These are phyloP conservation scores for Smithornis capensis DNA, from an alignment of 2,113 vertebrate genomes.

Conservation along the genomic window DNA sequence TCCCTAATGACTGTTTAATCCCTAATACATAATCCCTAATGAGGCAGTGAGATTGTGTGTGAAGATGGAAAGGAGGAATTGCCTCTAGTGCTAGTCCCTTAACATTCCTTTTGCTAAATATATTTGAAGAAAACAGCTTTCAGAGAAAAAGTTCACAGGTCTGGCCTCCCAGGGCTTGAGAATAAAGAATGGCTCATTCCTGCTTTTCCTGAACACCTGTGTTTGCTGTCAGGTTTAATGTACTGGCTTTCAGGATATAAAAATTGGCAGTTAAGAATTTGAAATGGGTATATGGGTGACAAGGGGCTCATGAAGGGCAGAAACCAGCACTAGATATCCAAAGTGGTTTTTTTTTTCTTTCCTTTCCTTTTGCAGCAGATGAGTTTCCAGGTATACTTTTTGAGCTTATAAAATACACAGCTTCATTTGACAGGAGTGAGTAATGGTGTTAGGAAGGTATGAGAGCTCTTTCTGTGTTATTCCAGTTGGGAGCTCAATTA, in stretches of 20 bases:
- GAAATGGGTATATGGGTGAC: neutral
- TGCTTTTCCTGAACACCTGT: neutral
- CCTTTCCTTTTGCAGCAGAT: neutral
- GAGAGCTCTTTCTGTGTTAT: neutral
- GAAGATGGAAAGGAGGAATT: neutral
- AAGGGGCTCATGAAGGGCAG: neutral
- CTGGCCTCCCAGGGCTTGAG: neutral
- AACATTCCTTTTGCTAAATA: neutral
- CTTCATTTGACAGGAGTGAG: neutral
- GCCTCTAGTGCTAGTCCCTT: neutral
- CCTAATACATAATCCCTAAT: too few relatives aligned
- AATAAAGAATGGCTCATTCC: neutral
- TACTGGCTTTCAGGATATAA: neutral
- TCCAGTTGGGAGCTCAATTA: neutral
- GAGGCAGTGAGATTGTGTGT: neutral
- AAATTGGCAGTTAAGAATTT: neutral
- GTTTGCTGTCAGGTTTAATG: neutral
- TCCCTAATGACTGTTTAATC: neutral
- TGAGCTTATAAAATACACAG: neutral
- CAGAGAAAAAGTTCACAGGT: neutral
- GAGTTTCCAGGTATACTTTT: neutral
- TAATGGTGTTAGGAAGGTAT: neutral
- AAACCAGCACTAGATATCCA: neutral
- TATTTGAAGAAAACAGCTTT: neutral
- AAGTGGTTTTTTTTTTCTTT: neutral